Base-by-base conservation (phyloP, 1,140 invertebrate genomes). In the Drosophila sproati region DNA sequence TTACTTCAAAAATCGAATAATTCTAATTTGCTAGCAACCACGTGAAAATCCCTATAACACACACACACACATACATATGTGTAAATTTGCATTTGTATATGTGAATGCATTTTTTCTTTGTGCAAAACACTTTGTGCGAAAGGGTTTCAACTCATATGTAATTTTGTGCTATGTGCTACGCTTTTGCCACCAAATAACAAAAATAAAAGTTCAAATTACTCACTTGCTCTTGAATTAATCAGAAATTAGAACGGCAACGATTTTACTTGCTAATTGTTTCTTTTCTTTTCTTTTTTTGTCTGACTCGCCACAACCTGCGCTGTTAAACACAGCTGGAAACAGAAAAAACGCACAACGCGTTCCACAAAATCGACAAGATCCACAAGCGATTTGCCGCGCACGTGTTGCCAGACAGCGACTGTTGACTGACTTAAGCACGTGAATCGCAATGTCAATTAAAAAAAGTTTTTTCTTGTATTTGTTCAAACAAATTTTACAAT, bases 361-460 rank as follows among this genome's bases (percentile, higher is more conserved):
- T 57, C 55, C 39, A 52, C 51, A 52, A 52, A 3, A 52, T 52
- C 29, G 29, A 57, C 55, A 57, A 37, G 37, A 31, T 57, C 55
- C 55, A 57, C 55, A 57, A 45, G 10, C 55, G 39, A 5, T 28
- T 43, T 45, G 31, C 39, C 3, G 10, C n/a, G 39, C 39, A 3
- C 39, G 20, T 20, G 20, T 20, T 45, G 55, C 39, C 55, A 57
- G 43, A 39, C 32, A 3, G 10, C 12, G 10, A 20, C 1, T 20
- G 1, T 20, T 4, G 39, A 43, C 39, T n/a, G 10, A 43, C 39
- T n/a, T 1, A 43, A 43, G 20, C 20, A 20, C 20, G 20, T 20
- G 20, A 48, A 48, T 50, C 47, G 12, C 52, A 39, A 35, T 39
- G 35, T 37, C 20, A 54, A n/a, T 48, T 12, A 12, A 12, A 12